Evolutionary conservation across 2,888 invertebrate species (phyloP), one percentile per base, ranked within the genome.

Genomic region (Patella depressa): DNA sequence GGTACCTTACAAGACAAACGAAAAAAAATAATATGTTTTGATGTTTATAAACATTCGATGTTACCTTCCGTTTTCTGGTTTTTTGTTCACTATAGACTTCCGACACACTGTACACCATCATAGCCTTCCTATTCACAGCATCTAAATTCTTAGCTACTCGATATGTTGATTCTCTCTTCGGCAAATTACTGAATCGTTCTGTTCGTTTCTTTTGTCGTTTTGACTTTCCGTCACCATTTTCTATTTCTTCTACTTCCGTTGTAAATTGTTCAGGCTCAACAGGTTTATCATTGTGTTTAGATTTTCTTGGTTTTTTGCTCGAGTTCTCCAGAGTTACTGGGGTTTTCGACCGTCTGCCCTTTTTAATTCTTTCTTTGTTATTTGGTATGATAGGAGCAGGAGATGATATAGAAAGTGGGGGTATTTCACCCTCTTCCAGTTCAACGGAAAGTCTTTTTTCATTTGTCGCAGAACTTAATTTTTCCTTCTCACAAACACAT

Each of bases 81-180:
- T 76, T 79, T 78, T 83, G 81, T 69, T 84, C 85, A n/a, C 81
- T 82, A 78, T 82, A 88, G 77, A 86, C 85, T 79, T 88, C 88
- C 80, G 88, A 88, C 11, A 83, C 85, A 70, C 85, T 87, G 79
- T 87, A 88, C 73, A 86, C 82, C 77, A 86, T 81, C 85, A 88
- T 83, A 3, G 88, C 87, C 77, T 89, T 89, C 24, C 89, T 80
- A 54, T 86, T 88, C 4, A 88, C 84, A 55, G 89, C 89, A 85
- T 89, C 89, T 55, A 89, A 79, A 76, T 88, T 88, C 79, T 89
- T 89, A 12, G 87, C 87, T 4, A 87, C 79, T 57, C 88, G 79
- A 79, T 88, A 86, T 2, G 86, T 86, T 11, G 83, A 84, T 79
- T 87, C 83, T 69, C 89, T 80, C 70, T 80, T 83, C 4, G 89